These are phyloP conservation scores for Microcebus jonahi DNA, from an alignment of 2,113 vertebrate genomes.

Conservation along the genomic window DNA sequence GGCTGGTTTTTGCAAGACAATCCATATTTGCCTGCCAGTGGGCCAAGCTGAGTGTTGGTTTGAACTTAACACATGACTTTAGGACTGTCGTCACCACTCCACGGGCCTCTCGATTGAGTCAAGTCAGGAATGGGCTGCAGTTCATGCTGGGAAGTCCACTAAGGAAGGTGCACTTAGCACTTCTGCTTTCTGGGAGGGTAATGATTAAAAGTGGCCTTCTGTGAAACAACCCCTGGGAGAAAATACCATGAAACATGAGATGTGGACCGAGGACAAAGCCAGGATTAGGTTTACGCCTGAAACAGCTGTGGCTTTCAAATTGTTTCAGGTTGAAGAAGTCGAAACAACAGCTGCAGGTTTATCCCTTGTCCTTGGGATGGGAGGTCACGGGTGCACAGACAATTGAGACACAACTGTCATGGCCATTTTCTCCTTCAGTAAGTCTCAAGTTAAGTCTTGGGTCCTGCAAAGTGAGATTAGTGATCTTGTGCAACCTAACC, in stretches of 20 bases:
- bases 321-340: slow-evolving; percentile 41
- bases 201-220: background rate
- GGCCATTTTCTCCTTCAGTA: background rate
- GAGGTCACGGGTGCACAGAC: background rate
- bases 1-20: background rate
- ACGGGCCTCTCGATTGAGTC: background rate
- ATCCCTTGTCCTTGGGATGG: slow-evolving; percentile 9
- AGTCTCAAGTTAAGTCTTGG: background rate
- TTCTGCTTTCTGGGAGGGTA: background rate
- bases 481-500: background rate
- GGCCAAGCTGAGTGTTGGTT: background rate
- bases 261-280: slow-evolving; percentile 28
- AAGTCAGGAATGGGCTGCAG: background rate
- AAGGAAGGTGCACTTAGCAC: background rate
- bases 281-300: slow-evolving; percentile 52
- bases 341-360: slow-evolving; percentile 67
- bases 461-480: background rate
- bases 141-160: background rate
- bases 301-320: slow-evolving; percentile 61
- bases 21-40: slow-evolving; percentile 14
- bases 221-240: slow-evolving; percentile 3
- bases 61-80: background rate
- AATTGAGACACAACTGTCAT: background rate
- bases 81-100: background rate
- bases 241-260: slow-evolving; percentile 56